Evolutionary conservation across 92 coral and sea anemone genomes (phyloP), one percentile per base, ranked within the genome.

Genomic region (Paragorgia papillata): DNA sequence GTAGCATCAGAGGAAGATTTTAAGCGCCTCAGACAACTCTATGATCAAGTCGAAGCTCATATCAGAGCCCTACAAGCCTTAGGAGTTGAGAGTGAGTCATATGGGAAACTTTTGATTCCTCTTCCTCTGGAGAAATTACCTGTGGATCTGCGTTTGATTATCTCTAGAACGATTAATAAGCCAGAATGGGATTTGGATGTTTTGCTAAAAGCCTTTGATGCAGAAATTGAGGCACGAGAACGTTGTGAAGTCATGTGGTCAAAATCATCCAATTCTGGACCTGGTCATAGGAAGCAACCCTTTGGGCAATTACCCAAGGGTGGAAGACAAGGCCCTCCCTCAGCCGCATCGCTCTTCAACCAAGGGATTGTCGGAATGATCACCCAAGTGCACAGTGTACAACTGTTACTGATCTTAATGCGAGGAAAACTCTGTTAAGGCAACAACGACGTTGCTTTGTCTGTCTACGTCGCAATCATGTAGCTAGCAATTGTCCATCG

Each of bases 51-150:
- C 17, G 75, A 78, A 26, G 59, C 39, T 6, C 75, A 78, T 24
- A 20, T 48, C 25, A 18, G 75, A 25, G 63, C 76, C 31, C 43
- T 78, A 4, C 58, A 78, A 46, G 49, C 61, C 74, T 15, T 76
- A 33, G 59, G 58, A 18, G 32, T 76, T 20, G 59, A 34, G 8
- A 29, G 17, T 22, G 71, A 58, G 14, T 59, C 75, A 22, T 59
- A 76, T 59, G 81, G 81, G 18, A 76, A 59, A 14, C 74, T 76
- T 4, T 59, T 76, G 54, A 32, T 76, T n/a, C 81, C 81, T 53
- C 20, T 60, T 22, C 73, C 60, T 1, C 19, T 76, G 61, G 55
- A 37, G 24, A 74, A 74, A 33, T 17, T 56, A 54, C 80, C 70
- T 15, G 25, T 25, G 43, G 60, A 48, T 13, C 25, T 61, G 26